Conservation (phyloP, 2,797 vertebrate species). For the Cetoscarus ocellatus region DNA sequence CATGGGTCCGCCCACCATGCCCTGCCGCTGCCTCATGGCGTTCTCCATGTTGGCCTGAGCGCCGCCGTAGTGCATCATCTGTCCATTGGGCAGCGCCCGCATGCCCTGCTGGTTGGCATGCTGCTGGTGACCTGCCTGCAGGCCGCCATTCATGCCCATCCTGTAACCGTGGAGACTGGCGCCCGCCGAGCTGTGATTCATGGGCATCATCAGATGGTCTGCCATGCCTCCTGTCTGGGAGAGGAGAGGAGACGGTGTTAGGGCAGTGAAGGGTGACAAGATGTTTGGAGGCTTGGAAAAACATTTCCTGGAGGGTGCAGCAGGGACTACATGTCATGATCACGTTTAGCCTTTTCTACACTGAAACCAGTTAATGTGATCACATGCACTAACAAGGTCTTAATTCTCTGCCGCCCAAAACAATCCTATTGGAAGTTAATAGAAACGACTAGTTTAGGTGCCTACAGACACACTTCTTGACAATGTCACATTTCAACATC, state of each 20-base stretch:
- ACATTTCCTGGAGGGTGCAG: slow-evolving; percentile 6
- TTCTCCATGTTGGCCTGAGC: slow-evolving; percentile 86
- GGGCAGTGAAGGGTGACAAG: slow-evolving; percentile 35
- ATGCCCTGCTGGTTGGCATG: slow-evolving; percentile 86
- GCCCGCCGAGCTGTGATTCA: slow-evolving; percentile 88
- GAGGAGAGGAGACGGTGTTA: slow-evolving; percentile 63
- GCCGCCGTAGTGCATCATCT: slow-evolving; percentile 91
- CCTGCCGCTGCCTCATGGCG: slow-evolving; percentile 86
- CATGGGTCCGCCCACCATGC: slow-evolving; percentile 83
- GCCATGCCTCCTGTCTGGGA: slow-evolving; percentile 87
- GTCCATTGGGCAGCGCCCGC: slow-evolving; percentile 80
- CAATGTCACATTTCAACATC: slow-evolving; percentile 33
- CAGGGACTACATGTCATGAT: background rate
- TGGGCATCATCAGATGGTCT: slow-evolving; percentile 96
- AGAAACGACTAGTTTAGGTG: too few species aligned
- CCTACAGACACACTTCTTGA: background rate
- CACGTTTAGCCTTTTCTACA: background rate
- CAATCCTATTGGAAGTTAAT: background rate
- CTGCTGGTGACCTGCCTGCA: slow-evolving; percentile 88
- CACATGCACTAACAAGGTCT: background rate
- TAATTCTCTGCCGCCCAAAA: background rate
- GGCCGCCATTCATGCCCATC: slow-evolving; percentile 89
- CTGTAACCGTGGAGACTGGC: slow-evolving; percentile 90
- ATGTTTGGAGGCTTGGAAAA: slow-evolving; percentile 23
- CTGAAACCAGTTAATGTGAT: background rate